These are phyloP conservation scores for Drosophila aff. DNA, from an alignment of 1,140 invertebrate species.

Conservation along the genomic window DNA sequence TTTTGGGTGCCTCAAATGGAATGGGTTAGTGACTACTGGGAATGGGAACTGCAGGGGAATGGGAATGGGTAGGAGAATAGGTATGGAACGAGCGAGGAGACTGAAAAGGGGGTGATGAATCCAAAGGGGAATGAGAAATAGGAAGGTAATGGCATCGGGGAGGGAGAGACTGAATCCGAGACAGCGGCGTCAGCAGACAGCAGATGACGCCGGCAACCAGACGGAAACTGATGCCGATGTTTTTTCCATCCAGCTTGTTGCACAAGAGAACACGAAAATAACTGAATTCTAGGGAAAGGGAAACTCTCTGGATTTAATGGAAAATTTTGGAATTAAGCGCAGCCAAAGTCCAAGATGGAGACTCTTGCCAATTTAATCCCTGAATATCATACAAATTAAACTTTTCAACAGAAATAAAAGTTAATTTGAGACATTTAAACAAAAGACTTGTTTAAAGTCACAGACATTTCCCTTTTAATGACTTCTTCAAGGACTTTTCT, in stretches of 20 bases:
- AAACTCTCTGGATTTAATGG: slow-evolving; percentile 8
- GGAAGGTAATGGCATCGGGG: slow-evolving; percentile 7
- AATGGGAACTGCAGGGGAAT: not conserved
- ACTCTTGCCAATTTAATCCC: slow-evolving; percentile 4
- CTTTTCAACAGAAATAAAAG: not conserved
- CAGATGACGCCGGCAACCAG: slow-evolving; percentile 63
- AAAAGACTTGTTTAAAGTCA: not conserved
- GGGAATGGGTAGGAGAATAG: not conserved
- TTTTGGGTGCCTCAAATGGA: not conserved
- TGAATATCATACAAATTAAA: not conserved
- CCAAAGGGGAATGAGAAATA: not conserved
- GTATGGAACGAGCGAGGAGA: not conserved
- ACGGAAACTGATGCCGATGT: slow-evolving; percentile 59
- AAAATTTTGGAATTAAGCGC: slow-evolving; percentile 16
- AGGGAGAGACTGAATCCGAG: slow-evolving; percentile 16
- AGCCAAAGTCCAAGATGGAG: not conserved
- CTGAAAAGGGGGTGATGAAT: not conserved
- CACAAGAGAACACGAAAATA: slow-evolving; percentile 54
- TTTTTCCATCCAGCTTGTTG: slow-evolving; percentile 45
- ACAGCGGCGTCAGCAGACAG: slow-evolving; percentile 52
- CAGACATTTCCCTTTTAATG: slow-evolving; percentile 1
- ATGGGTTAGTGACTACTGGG: slow-evolving; percentile 6
- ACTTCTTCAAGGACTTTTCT: slow-evolving; percentile 10
- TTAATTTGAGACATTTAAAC: not conserved
- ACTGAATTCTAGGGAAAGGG: not conserved